Evolutionary conservation across 2,797 vertebrate genomes (phyloP).

Genomic region (Acanthopagrus latus): DNA sequence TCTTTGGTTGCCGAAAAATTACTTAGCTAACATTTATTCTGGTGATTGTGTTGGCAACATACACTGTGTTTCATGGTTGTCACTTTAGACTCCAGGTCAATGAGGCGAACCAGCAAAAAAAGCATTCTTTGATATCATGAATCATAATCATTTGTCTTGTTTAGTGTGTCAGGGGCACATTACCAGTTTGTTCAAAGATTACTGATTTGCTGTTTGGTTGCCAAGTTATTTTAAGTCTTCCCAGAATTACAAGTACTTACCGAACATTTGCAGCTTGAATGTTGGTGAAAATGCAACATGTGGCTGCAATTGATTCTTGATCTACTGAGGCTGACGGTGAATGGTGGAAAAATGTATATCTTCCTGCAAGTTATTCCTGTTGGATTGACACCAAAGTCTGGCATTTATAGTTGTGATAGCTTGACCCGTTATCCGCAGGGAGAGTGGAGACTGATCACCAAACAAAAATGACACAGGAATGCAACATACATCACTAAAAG

Average conservation of each 20-base stretch:
- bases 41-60: too few relatives aligned
- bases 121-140: neutral
- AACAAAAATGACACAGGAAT: constrained; percentile 26
- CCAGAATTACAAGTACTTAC: neutral
- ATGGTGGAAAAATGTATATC: neutral
- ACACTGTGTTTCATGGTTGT: neutral
- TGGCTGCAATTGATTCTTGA: constrained; percentile 34
- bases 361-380: constrained; percentile 34
- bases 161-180: neutral
- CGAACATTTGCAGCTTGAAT: constrained; percentile 11
- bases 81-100: neutral
- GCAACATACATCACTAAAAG: neutral
- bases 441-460: constrained; percentile 14
- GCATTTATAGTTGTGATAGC: constrained; percentile 18
- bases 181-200: neutral
- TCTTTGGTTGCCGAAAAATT: too few relatives aligned
- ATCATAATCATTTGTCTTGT: constrained; percentile 1
- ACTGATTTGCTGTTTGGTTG: neutral
- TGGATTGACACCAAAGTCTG: constrained; percentile 52
- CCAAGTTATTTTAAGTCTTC: neutral
- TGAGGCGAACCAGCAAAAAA: neutral
- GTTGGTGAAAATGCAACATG: neutral
- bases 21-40: too few relatives aligned
- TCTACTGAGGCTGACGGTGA: neutral
- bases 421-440: constrained; percentile 20